These are phyloP conservation scores for Oreochromis grahami DNA, from an alignment of 2,797 vertebrate species.

Conservation along the genomic window DNA sequence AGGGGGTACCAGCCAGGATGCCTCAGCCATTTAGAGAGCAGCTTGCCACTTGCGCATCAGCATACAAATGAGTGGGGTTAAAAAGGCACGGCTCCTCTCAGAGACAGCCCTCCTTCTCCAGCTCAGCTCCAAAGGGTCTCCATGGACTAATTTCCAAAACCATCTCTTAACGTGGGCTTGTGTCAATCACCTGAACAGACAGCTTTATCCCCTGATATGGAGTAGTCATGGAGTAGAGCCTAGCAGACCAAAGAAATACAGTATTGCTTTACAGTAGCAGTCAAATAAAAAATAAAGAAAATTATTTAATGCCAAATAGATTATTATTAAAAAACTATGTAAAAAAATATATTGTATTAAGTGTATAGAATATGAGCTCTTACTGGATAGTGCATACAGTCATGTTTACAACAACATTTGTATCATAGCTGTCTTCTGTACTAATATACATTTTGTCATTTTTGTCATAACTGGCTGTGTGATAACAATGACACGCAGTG, in stretches of 20 bases:
- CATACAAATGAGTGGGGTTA: constrained; percentile 99
- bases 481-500: background rate
- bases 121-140: constrained; percentile 97
- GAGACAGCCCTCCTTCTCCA: constrained; percentile 95
- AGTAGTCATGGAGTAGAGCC: constrained; percentile 93
- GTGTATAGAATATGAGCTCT: background rate
- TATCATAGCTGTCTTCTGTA: background rate
- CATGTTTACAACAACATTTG: background rate
- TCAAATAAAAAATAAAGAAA: constrained; percentile 68
- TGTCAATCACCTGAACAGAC: constrained; percentile 99
- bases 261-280: constrained; percentile 74
- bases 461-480: background rate
- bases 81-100: constrained; percentile 98
- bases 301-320: constrained; percentile 78
- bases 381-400: background rate
- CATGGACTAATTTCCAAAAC: constrained; percentile 99
- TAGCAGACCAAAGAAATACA: constrained; percentile 88
- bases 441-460: background rate
- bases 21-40: constrained; percentile 99
- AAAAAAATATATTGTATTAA: background rate
- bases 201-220: constrained; percentile 99
- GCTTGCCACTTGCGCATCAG: constrained; percentile 90
- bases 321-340: constrained; percentile 64
- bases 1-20: constrained; percentile 90
- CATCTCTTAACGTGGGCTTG: constrained; percentile 99